Evolutionary conservation across 2,797 vertebrate species (phyloP).

Genomic region (Poecilia velifera): DNA sequence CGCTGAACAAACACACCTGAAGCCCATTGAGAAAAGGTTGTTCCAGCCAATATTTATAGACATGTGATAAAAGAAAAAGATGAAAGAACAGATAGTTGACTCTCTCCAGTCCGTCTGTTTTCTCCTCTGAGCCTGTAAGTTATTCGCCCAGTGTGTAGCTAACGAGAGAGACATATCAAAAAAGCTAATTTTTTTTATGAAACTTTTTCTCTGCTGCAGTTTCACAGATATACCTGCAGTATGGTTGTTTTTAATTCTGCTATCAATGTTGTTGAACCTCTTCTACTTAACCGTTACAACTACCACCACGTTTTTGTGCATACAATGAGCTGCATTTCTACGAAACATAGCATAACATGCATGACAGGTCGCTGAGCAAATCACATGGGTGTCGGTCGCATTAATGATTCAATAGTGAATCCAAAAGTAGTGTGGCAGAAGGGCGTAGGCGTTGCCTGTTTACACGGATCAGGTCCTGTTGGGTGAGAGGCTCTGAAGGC

Average conservation of each 20-base stretch:
- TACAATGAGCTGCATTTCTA: neutral
- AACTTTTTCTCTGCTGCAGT: constrained; percentile 54
- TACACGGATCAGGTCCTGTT: constrained; percentile 53
- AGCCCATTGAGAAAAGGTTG: constrained; percentile 64
- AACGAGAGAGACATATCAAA: constrained; percentile 59
- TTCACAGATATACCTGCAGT: constrained; percentile 11
- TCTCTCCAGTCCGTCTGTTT: constrained; percentile 57
- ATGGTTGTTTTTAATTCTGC: neutral
- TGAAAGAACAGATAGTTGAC: constrained; percentile 69
- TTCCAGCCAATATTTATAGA: constrained; percentile 73
- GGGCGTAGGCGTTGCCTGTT: constrained; percentile 56
- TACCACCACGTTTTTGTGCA: neutral
- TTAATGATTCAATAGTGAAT: constrained; percentile 49
- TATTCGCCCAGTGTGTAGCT: constrained; percentile 51
- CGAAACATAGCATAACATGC: constrained; percentile 8
- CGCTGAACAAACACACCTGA: constrained; percentile 65
- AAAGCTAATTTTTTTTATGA: constrained; percentile 50
- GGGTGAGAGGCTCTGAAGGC: constrained; percentile 47
- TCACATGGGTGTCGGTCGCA: constrained; percentile 40
- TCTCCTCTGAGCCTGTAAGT: constrained; percentile 64
- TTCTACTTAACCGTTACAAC: neutral
- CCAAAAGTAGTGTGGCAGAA: constrained; percentile 61
- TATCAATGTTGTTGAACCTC: neutral
- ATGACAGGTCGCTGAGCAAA: constrained; percentile 29
- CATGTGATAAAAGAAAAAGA: constrained; percentile 63